These are phyloP conservation scores for Chelonia mydas DNA, from an alignment of 2,797 vertebrate genomes.

Conservation along the genomic window DNA sequence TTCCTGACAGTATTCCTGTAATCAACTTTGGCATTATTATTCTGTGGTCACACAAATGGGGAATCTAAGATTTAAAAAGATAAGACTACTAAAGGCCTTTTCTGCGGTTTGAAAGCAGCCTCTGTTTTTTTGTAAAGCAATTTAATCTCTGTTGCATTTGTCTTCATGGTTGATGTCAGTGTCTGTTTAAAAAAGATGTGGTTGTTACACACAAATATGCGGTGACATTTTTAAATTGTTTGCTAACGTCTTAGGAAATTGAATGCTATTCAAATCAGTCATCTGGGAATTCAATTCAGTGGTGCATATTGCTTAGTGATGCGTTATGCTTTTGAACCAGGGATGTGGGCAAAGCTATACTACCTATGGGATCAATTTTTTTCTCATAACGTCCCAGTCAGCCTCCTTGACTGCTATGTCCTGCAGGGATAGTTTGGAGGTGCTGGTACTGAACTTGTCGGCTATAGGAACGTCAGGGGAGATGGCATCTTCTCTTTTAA, in stretches of 20 bases:
- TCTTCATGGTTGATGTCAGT: neutral
- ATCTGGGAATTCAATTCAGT: fast-evolving
- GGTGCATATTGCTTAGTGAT: neutral
- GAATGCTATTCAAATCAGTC: neutral
- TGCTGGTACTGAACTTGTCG: neutral
- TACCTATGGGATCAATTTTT: fast-evolving
- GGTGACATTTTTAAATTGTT: slow-evolving; percentile 32
- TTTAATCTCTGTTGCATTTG: fast-evolving
- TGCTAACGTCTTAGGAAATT: neutral
- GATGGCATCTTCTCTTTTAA: neutral
- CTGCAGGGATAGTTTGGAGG: neutral
- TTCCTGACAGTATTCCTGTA: neutral
- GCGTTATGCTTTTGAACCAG: neutral
- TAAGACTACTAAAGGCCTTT: neutral
- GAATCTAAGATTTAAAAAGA: neutral
- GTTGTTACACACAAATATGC: neutral
- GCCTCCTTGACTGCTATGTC: neutral
- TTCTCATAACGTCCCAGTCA: fast-evolving
- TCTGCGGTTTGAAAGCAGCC: fast-evolving
- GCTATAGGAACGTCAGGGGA: neutral
- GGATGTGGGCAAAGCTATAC: fast-evolving
- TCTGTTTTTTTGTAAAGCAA: neutral
- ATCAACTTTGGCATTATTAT: neutral
- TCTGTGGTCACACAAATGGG: neutral
- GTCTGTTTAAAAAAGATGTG: neutral